Evolutionary conservation across 2,113 vertebrate species (phyloP).

Genomic region (Pseudopodoces humilis): DNA sequence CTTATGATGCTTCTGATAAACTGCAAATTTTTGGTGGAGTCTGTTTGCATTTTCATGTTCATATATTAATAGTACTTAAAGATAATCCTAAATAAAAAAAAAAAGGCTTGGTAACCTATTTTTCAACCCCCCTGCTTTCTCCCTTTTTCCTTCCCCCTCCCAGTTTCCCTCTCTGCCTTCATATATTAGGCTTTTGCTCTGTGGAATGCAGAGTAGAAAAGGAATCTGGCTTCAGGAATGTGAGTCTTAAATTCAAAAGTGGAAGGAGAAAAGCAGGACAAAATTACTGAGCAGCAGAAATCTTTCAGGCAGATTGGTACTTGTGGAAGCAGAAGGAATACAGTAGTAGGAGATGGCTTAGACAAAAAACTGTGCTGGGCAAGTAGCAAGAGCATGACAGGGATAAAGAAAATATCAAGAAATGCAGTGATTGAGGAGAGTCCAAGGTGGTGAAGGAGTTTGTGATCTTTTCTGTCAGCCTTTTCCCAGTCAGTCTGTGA

Average conservation of each 20-base stretch:
- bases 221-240: neutral
- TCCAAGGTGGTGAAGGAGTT: neutral
- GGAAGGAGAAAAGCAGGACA: neutral
- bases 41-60: neutral
- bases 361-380: neutral
- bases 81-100: neutral
- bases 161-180: neutral
- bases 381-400: neutral
- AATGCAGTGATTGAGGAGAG: neutral
- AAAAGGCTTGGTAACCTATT: neutral
- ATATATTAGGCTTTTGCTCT: neutral
- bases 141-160: neutral
- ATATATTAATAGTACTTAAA: neutral
- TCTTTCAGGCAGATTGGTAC: neutral
- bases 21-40: neutral
- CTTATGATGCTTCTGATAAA: neutral
- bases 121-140: neutral
- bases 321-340: neutral
- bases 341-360: neutral
- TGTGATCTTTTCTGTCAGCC: neutral
- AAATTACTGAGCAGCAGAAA: neutral
- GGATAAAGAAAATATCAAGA: neutral
- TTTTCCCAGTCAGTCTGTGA: neutral
- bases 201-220: conserved; percentile 1
- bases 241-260: neutral